Conservation (phyloP, 2,888 invertebrate species). For the Amphiduros pacificus region DNA sequence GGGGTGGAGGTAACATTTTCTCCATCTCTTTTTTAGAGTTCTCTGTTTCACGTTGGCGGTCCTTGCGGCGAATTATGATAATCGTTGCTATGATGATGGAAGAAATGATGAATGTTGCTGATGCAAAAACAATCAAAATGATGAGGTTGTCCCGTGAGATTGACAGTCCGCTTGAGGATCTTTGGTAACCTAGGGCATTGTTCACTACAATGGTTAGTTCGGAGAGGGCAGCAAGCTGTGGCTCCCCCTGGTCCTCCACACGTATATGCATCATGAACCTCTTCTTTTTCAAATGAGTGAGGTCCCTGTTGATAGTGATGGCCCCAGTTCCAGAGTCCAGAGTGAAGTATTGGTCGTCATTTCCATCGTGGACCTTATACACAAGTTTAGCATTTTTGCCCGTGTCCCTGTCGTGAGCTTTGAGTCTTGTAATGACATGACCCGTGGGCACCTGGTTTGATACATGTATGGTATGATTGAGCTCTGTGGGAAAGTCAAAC, state of each 20-base stretch:
- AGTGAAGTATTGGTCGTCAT: constrained; percentile 20
- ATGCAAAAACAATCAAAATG: constrained; percentile 25
- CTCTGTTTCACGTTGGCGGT: constrained; percentile 14
- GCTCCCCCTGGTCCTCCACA: constrained; percentile 24
- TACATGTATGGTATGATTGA: constrained; percentile 26
- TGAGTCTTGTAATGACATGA: constrained; percentile 18
- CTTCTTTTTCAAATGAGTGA: constrained; percentile 6
- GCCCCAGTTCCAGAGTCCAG: constrained; percentile 20
- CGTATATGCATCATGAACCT: constrained; percentile 14
- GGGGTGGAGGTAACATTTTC: constrained; percentile 11
- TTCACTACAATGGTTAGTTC: constrained; percentile 26
- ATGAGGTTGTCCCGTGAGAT: constrained; percentile 22
- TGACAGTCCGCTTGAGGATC: constrained; percentile 6
- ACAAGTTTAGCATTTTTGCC: constrained; percentile 22
- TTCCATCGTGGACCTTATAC: constrained; percentile 20
- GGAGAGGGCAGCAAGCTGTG: constrained; percentile 13
- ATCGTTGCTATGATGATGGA: constrained; percentile 27
- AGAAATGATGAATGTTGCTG: constrained; percentile 26
- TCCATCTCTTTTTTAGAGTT: constrained; percentile 17
- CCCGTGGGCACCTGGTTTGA: constrained; percentile 21
- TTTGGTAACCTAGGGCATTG: constrained; percentile 8
- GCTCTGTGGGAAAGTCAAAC: constrained; percentile 25
- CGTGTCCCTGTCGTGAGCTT: constrained; percentile 25
- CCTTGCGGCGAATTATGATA: constrained; percentile 23
- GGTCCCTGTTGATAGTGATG: constrained; percentile 13